Evolutionary conservation across 2,113 vertebrate genomes (phyloP).

Genomic region (Saguinus imperator): DNA sequence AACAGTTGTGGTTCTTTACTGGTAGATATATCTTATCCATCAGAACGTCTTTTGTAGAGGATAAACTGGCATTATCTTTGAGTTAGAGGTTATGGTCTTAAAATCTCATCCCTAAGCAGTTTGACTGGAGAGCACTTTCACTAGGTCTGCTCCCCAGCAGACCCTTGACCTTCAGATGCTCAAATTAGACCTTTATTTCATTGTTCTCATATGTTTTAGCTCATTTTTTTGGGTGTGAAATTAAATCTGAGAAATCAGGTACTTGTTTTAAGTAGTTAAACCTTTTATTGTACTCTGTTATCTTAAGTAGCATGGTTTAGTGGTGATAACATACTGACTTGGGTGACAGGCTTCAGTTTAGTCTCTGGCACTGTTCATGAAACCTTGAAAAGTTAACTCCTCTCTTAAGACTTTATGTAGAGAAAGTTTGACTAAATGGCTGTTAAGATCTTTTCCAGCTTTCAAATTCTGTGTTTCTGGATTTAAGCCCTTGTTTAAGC

Average conservation of each 20-base stretch:
- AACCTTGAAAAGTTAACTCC: neutral
- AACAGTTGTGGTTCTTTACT: neutral
- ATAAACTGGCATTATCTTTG: neutral
- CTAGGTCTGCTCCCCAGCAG: neutral
- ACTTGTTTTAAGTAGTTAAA: neutral
- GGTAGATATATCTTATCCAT: neutral
- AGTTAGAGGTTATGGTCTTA: neutral
- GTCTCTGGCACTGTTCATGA: neutral
- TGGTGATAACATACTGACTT: neutral
- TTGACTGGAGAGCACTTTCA: neutral
- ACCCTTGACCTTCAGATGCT: neutral
- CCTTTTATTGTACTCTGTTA: neutral
- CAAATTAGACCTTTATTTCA: neutral
- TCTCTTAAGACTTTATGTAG: neutral
- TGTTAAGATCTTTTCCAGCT: neutral
- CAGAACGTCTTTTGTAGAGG: neutral
- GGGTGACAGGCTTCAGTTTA: neutral
- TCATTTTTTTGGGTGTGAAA: constrained; percentile 2
- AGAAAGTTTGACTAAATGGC: neutral
- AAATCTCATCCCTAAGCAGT: neutral
- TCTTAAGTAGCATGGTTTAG: neutral
- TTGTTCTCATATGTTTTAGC: neutral
- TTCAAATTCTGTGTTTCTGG: neutral
- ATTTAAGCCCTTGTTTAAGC: neutral
- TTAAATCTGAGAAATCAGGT: neutral